A percentile compares a stretch with the other conserved stretches of the same genome.
Conservation (phyloP, 2,888 invertebrate genomes). For the Ethmia dodecea region DNA sequence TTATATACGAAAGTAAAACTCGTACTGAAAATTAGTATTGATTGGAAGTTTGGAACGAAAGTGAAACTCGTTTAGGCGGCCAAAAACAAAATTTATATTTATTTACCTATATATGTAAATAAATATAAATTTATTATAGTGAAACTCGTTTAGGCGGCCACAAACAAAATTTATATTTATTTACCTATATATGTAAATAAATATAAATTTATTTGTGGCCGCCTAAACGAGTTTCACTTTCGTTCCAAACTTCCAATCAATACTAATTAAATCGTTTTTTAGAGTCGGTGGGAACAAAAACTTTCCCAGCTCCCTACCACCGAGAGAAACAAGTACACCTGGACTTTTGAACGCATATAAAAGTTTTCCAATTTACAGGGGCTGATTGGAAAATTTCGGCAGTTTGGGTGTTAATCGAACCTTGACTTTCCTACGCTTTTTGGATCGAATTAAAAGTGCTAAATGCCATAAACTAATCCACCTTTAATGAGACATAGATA, state of each 20-base stretch:
- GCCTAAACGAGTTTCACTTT: too few relatives aligned
- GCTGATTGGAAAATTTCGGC: conserved; percentile 75
- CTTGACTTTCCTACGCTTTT: conserved; percentile 60
- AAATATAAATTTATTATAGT: too few relatives aligned
- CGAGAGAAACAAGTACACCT: conserved; percentile 70
- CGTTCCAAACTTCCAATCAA: conserved; percentile 36
- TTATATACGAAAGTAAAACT: too few relatives aligned
- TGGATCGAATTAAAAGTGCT: conserved; percentile 52
- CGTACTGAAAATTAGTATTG: conserved; percentile 50
- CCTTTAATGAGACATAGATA: too few relatives aligned
- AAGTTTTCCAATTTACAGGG: conserved; percentile 76
- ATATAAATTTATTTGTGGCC: too few relatives aligned
- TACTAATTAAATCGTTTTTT: conserved; percentile 59
- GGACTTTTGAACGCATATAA: conserved; percentile 75
- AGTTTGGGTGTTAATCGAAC: conserved; percentile 72
- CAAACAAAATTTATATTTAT: too few relatives aligned
- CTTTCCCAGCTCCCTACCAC: conserved; percentile 37
- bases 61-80: too few relatives aligned
- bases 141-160: too few relatives aligned
- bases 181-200: too few relatives aligned
- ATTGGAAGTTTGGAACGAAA: conserved; percentile 37
- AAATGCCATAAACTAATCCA: conserved; percentile 9
- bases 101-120: too few relatives aligned
- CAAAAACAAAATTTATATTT: too few relatives aligned
- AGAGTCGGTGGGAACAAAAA: conserved; percentile 52